Evolutionary conservation across 2,113 vertebrate genomes (phyloP).

Genomic region (Artemisiospiza belli): DNA sequence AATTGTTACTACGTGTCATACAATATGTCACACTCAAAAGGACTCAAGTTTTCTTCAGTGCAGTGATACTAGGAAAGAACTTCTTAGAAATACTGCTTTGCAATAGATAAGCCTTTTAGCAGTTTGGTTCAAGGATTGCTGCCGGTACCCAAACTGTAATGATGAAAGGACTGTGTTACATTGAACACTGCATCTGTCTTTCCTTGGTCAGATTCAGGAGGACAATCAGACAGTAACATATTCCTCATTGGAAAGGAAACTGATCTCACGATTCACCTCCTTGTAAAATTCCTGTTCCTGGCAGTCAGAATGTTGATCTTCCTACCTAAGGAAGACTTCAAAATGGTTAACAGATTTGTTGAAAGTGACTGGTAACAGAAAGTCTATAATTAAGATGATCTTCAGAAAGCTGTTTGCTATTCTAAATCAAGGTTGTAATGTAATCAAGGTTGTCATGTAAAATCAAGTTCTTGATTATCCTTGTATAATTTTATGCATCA

Average conservation of each 20-base stretch:
- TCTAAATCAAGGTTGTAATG: conserved; percentile 8
- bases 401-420: conserved; percentile 47
- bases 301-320: conserved; percentile 35
- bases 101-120: not conserved
- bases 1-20: not conserved
- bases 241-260: not conserved
- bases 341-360: conserved; percentile 29
- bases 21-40: not conserved
- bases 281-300: not conserved
- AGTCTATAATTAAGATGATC: conserved; percentile 55
- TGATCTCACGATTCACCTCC: not conserved
- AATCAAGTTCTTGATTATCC: conserved; percentile 64
- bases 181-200: not conserved
- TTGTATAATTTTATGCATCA: conserved; percentile 50
- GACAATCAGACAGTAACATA: not conserved
- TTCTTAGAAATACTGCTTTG: not conserved
- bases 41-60: not conserved
- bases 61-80: not conserved
- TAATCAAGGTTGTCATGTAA: conserved; percentile 60
- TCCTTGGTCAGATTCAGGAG: not conserved
- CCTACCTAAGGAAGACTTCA: not conserved
- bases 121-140: not conserved
- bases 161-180: not conserved
- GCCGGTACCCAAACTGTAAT: not conserved
- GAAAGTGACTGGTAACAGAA: conserved; percentile 58